Base-by-base conservation (phyloP, 2,113 vertebrate genomes). In the Aegithalos caudatus region DNA sequence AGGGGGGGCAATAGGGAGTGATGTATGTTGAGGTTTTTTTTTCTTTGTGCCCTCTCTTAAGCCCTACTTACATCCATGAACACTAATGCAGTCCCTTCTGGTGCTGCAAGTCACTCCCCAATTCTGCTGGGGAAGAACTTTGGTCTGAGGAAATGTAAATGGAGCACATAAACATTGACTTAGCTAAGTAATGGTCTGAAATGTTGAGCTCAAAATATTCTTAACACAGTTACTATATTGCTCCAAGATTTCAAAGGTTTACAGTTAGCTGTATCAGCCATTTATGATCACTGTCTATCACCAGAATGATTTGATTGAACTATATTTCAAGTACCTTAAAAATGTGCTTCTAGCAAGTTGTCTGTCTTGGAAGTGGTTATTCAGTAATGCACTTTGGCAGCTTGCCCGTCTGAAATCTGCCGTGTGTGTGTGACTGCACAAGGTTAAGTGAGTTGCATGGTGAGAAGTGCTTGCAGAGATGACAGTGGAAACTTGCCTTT, bases 401-500 rank as follows among this genome's bases (percentile, higher is more conserved):
- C 0, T 2, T 42, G 73, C 95, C 81, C 1, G 0, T 56, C 61
- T 83, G 67, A 62, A 86, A 57, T 64, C 37, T 35, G 64, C 88
- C 3, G 2, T 16, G 54, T 88, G 54, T 88, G 17, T 84, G 54
- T 77, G 91, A 84, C 78, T 67, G 50, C 29, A 6, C 44, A 76
- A 89, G 62, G 60, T 87, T 74, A 61, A 53, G 64, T 4, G 3
- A 86, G 76, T 62, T 81, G 81, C 62, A 18, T 57, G 56, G 61
- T 90, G 80, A 92, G 79, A 94, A 92, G 67, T 86, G 60, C 82
- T 85, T 88, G 38, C 65, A 40, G 81, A 71, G 66, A 87, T 54
- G 84, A 72, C 60, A 81, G 89, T 77, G 94, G 92, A 94, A 97
- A 95, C 48, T 88, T 94, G 81, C 47, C 71, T 94, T 86, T 89